Evolutionary conservation across 2,888 invertebrate genomes (phyloP), one percentile per base, ranked within the genome.

Genomic region (Orthosia incerta): DNA sequence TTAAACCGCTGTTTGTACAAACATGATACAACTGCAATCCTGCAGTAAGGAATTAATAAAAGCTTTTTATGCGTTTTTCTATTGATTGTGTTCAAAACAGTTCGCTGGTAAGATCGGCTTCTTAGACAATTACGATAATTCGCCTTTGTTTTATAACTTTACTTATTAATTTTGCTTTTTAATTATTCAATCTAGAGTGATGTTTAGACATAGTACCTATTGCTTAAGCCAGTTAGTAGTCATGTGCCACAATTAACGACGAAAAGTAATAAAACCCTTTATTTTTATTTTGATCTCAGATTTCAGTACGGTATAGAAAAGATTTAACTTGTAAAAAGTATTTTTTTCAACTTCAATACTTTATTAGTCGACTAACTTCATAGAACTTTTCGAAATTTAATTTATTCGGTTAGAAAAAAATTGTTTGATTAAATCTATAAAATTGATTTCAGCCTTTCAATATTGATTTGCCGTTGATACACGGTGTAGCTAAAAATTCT

Each of bases 381-480:
- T 68, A 55, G 48, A 59, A 48, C 53, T 55, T 31, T 55, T 18
- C 2, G 23, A 53, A 71, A 71, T 79, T 26, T 4, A 78, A 70
- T 70, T 60, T 50, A 72, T 55, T 60, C 12, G 57, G 20, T 48
- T 16, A 31, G 62, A 53, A 71, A 60, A 57, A 51, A 15, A 9
- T 48, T 39, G 75, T 64, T 74, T 31, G 12, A 46, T 53, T 59
- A 20, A 48, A 71, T 59, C 31, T 61, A 50, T 71, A 60, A 77
- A 77, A 55, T 18, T 1, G 23, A 46, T 51, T 11, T 71, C 23
- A 63, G 46, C 18, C 18, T 26, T 59, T 50, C 31, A 63, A 60
- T 50, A 61, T 56, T 56, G 16, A 31, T 46, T 50, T 53, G 2
- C n/a, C n/a, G 26, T 60, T 50, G 26, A 16, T 15, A 61, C 26